A percentile compares a stretch with the other conserved stretches of the same genome.
phyloP scores from a whole-genome alignment of 1,140 invertebrate genomes.

The Apis laboriosa region DNA sequence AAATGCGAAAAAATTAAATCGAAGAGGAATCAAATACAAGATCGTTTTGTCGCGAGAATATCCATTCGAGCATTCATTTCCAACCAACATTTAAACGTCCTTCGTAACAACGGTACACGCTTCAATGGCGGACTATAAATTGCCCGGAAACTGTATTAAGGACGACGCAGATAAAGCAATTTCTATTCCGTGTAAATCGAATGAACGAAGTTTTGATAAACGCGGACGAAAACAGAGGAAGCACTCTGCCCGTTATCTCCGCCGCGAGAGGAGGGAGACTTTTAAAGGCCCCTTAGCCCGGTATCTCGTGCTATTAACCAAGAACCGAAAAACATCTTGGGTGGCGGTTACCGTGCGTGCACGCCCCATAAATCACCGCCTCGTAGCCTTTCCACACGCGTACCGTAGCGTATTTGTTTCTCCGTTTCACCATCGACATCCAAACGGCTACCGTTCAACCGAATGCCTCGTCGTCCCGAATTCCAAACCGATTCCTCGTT shows the following conservation, averaged over 20 bases:
- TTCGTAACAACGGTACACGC: neutral
- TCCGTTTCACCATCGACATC: conserved; percentile 58
- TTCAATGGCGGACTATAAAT: neutral
- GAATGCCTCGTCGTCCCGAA: conserved; percentile 41
- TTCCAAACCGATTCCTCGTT: conserved; percentile 37
- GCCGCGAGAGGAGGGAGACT: conserved; percentile 21
- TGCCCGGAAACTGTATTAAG: conserved; percentile 24
- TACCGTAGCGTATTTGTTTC: conserved; percentile 16
- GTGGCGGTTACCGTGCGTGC: conserved; percentile 64
- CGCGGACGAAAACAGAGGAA: conserved; percentile 9
- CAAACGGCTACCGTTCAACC: conserved; percentile 59
- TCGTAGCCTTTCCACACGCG: conserved; percentile 46
- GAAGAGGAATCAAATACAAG: too few relatives aligned
- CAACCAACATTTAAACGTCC: neutral
- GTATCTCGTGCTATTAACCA: conserved; percentile 69
- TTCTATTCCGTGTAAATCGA: conserved; percentile 48
- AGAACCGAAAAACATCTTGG: conserved; percentile 74
- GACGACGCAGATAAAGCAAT: conserved; percentile 32
- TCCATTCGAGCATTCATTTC: too few relatives aligned
- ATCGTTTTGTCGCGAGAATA: too few relatives aligned
- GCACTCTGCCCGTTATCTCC: conserved; percentile 53
- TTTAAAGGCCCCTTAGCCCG: conserved; percentile 53
- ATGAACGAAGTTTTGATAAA: conserved; percentile 47
- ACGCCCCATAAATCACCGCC: conserved; percentile 33
- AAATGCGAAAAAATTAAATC: too few relatives aligned